Evolutionary conservation across 2,888 invertebrate genomes (phyloP).

Genomic region (Drosophila macrospina): DNA sequence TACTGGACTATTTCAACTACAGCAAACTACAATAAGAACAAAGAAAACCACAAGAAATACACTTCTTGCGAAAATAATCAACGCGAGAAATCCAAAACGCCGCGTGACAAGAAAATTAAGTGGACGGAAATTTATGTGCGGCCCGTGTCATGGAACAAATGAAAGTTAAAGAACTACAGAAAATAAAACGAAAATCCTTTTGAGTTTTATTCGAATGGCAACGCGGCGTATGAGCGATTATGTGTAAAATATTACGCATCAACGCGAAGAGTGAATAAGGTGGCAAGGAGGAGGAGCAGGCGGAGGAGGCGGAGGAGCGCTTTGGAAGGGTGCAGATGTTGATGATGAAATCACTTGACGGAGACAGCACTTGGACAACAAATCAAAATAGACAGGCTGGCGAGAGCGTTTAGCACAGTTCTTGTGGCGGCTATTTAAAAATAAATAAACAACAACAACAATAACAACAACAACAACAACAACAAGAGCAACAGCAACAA

Average conservation of each 20-base stretch:
- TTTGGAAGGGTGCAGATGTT: slow-evolving; percentile 27
- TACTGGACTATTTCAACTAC: slow-evolving; percentile 56
- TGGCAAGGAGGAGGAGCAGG: not conserved
- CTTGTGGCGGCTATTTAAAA: slow-evolving; percentile 76
- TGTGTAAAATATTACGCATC: slow-evolving; percentile 75
- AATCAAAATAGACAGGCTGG: slow-evolving; percentile 79
- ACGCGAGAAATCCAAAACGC: slow-evolving; percentile 26
- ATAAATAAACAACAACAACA: slow-evolving; percentile 41
- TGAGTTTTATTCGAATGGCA: slow-evolving; percentile 37
- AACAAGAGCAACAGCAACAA: slow-evolving; percentile 23
- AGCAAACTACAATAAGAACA: slow-evolving; percentile 21
- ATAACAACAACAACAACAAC: slow-evolving; percentile 20
- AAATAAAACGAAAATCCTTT: slow-evolving; percentile 22
- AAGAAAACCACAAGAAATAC: slow-evolving; percentile 34
- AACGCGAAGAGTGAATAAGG: slow-evolving; percentile 29
- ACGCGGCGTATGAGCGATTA: slow-evolving; percentile 72
- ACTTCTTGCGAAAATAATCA: slow-evolving; percentile 14
- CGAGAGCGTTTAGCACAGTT: slow-evolving; percentile 78
- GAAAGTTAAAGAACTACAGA: slow-evolving; percentile 48
- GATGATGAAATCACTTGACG: slow-evolving; percentile 65
- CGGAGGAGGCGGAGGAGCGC: slow-evolving; percentile 6
- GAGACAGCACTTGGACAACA: slow-evolving; percentile 77
- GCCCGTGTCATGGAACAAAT: slow-evolving; percentile 65
- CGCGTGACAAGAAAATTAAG: slow-evolving; percentile 36
- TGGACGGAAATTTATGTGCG: slow-evolving; percentile 57